phyloP scores from a whole-genome alignment of 2,797 vertebrate genomes.

The Oophaga sylvatica region DNA sequence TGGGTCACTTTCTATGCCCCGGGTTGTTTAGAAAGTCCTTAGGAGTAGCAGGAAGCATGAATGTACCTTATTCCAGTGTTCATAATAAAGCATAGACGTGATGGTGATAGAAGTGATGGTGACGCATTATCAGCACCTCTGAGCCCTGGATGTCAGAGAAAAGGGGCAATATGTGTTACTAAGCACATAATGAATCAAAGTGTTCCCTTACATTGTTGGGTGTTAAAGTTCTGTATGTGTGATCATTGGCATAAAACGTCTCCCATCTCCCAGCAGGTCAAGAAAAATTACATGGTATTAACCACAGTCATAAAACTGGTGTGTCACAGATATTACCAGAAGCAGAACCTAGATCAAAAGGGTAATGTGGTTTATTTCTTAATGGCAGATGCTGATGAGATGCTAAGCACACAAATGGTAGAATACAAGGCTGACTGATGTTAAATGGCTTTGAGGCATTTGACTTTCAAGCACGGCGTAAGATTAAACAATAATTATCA shows the following conservation, averaged over 20 bases:
- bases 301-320: neutral
- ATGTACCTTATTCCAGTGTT: no score
- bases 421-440: constrained; percentile 43
- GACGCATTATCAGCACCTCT: neutral
- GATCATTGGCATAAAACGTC: neutral
- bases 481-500: constrained; percentile 53
- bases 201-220: neutral
- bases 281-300: constrained; percentile 9
- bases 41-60: no score
- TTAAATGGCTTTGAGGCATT: constrained; percentile 41
- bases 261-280: neutral
- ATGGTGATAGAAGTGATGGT: neutral
- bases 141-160: neutral
- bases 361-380: constrained; percentile 45
- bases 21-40: no score
- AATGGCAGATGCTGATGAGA: constrained; percentile 38
- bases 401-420: constrained; percentile 46
- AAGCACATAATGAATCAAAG: neutral
- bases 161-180: neutral
- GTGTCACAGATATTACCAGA: neutral
- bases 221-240: neutral
- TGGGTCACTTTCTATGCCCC: no score
- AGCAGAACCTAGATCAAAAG: constrained; percentile 44
- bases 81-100: no score
- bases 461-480: constrained; percentile 25